A percentile compares a stretch with the other conserved stretches of the same genome.
Evolutionary conservation across 64 coral and sea anemone genomes (phyloP).

Genomic region (Stichodactyla mertensii): DNA sequence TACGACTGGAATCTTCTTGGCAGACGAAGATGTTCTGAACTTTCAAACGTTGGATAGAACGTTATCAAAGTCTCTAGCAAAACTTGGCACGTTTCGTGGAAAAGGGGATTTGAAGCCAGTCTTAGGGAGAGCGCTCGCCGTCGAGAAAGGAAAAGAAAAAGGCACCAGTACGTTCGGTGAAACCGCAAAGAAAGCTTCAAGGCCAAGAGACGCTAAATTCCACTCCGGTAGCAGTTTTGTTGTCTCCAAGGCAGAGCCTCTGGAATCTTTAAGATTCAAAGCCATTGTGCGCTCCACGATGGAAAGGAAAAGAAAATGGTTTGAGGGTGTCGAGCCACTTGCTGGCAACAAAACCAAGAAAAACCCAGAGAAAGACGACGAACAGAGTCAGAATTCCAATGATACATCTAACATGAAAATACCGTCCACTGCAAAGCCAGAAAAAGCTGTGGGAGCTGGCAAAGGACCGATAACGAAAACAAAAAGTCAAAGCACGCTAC

Average conservation of each 20-base stretch:
- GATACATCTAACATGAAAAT: neutral
- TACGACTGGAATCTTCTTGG: neutral
- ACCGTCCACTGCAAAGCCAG: neutral
- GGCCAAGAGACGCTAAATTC: neutral
- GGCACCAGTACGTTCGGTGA: neutral
- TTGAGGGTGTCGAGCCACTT: neutral
- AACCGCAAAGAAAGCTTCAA: neutral
- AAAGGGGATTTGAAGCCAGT: neutral
- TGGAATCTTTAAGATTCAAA: slow-evolving; percentile 4
- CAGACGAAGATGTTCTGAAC: neutral
- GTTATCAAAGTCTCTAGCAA: neutral
- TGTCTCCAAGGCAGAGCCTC: slow-evolving; percentile 17
- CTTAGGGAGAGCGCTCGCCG: neutral
- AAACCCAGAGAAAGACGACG: neutral
- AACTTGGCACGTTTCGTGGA: neutral
- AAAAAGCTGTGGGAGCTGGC: neutral
- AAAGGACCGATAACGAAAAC: no score
- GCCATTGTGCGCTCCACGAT: slow-evolving; percentile 1
- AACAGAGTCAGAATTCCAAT: neutral
- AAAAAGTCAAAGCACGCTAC: neutral
- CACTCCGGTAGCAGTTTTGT: neutral
- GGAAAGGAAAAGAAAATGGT: slow-evolving; percentile 26
- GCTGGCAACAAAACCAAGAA: neutral
- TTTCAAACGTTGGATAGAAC: neutral
- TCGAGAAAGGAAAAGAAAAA: neutral